phyloP scores from a whole-genome alignment of 2,113 vertebrate genomes.

The Brienomyrus brachyistius region DNA sequence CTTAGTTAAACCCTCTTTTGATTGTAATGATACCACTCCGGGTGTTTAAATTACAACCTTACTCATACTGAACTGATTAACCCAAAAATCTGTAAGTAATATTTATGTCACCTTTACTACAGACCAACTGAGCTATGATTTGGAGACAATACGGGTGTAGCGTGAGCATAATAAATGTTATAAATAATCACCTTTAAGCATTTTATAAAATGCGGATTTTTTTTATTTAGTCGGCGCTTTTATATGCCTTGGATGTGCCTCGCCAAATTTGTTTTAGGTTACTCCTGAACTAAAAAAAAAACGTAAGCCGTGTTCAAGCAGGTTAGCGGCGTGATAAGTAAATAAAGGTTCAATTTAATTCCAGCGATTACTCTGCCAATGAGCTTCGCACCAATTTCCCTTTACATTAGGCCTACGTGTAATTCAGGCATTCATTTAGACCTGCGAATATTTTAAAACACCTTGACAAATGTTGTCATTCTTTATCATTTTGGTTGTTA shows the following conservation, averaged over 20 bases:
- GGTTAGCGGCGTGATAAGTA: slow-evolving; percentile 49
- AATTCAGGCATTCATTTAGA: background rate
- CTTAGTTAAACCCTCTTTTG: background rate
- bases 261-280: background rate
- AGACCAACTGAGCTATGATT: background rate
- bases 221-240: background rate
- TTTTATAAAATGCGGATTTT: background rate
- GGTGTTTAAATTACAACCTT: slow-evolving; percentile 2
- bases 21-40: background rate
- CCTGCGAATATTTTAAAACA: background rate
- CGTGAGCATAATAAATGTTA: background rate
- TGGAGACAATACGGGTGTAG: background rate
- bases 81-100: background rate
- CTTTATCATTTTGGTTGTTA: background rate
- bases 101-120: background rate
- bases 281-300: slow-evolving; percentile 12
- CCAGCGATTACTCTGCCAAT: slow-evolving; percentile 20
- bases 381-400: background rate
- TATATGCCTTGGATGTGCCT: background rate
- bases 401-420: background rate
- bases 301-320: slow-evolving; percentile 50
- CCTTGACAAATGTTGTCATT: background rate
- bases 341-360: slow-evolving; percentile 41
- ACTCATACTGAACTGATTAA: background rate
- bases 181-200: background rate